phyloP scores from a whole-genome alignment of 2,888 invertebrate genomes.

The Gasteruption jaculator region DNA sequence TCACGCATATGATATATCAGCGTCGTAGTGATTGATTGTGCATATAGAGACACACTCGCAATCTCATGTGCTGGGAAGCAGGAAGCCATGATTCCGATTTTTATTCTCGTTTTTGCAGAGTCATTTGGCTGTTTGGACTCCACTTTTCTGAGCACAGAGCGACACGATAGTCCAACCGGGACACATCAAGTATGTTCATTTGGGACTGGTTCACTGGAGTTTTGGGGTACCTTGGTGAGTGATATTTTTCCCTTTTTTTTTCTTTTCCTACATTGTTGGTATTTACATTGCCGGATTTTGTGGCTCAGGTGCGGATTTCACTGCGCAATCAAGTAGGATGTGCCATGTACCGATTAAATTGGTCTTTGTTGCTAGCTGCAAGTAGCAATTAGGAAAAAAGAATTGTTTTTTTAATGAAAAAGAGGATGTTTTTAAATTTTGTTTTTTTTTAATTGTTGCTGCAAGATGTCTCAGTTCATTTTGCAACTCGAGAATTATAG shows the following conservation, averaged over 20 bases:
- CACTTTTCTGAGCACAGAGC: slow-evolving; percentile 28
- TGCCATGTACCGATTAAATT: too few relatives aligned
- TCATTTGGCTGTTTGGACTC: slow-evolving; percentile 41
- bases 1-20: not conserved
- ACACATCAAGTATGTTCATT: slow-evolving; percentile 71
- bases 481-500: too few relatives aligned
- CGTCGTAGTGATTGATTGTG: not conserved
- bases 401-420: too few relatives aligned
- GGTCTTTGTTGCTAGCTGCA: too few relatives aligned
- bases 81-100: slow-evolving; percentile 20
- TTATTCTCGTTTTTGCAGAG: slow-evolving; percentile 43
- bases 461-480: too few relatives aligned
- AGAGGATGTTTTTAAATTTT: too few relatives aligned
- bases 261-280: too few relatives aligned
- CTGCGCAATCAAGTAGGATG: too few relatives aligned
- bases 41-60: not conserved
- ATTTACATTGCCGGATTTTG: too few relatives aligned
- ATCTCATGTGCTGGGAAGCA: slow-evolving; percentile 12
- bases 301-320: too few relatives aligned
- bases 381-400: too few relatives aligned
- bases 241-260: slow-evolving; percentile 10
- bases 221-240: slow-evolving; percentile 87
- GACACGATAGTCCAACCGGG: slow-evolving; percentile 19
- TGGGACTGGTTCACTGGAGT: slow-evolving; percentile 96
- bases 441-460: too few relatives aligned